Evolutionary conservation across 1,140 invertebrate species (phyloP), one percentile per base, ranked within the genome.

Genomic region (Drosophila punjabiensis): DNA sequence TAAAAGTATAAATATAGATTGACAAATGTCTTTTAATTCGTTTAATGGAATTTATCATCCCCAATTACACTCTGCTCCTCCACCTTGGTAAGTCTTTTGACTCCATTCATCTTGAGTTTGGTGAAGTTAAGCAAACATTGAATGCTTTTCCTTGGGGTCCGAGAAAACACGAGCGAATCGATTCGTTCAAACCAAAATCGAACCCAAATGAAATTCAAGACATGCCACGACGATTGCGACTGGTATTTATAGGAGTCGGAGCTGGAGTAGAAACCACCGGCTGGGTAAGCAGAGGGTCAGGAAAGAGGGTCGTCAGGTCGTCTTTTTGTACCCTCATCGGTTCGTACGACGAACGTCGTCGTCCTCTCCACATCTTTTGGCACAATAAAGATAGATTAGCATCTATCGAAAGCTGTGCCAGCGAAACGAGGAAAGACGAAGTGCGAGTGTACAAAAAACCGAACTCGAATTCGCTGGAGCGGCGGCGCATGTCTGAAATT

Each of bases 371-470:
- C 83, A 88, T 87, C 84, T 87, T 87, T 83, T 35, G 82, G 83
- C 62, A 87, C 83, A 87, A 77, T 88, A 88, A 82, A 87, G 84
- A 87, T 88, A 88, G 83, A 88, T 87, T 83, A 81, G 80, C 83
- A 87, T 87, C 83, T 88, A 87, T 88, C 71, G 83, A 80, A 79
- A 79, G 83, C 76, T 77, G 70, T 82, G 79, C 82, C 76, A 76
- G 76, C 78, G 37, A 73, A 87, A 76, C 76, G 76, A 85, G 48
- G 45, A 66, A 60, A 59, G 39, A 32, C 70, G 71, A 60, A 55
- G 48, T 55, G 66, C 35, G 64, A 71, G 66, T 56, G 53, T 52
- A 69, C 59, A 53, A 64, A 35, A 74, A 48, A 56, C 48, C 48
- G 70, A 45, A 75, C 71, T 63, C 73, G 67, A 74, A 70, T 53